Percentiles rank a stretch among this genome's conserved stretches.
phyloP scores from a whole-genome alignment of 2,888 invertebrate genomes.

The Athripsodes cinereus region DNA sequence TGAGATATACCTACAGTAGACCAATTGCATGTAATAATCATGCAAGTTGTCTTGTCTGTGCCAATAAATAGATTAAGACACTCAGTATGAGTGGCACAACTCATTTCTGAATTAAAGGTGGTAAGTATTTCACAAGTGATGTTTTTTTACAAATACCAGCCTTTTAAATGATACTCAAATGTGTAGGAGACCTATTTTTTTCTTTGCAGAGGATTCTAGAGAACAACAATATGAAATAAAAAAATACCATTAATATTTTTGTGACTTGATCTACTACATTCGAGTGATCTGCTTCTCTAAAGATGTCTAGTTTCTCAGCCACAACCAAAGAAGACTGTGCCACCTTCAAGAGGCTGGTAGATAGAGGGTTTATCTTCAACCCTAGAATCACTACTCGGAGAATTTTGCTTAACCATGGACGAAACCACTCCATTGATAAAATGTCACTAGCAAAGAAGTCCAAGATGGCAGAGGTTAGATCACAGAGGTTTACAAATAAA shows the following conservation, averaged over 20 bases:
- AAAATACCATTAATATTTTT: conserved; percentile 6
- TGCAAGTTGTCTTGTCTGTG: too few relatives aligned
- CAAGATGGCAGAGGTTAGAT: conserved; percentile 15
- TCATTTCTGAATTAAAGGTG: too few relatives aligned
- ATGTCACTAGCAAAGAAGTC: not conserved
- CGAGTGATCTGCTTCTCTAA: not conserved
- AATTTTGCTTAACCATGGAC: not conserved
- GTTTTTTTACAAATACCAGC: too few relatives aligned
- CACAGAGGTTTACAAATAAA: conserved; percentile 21
- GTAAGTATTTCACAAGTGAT: too few relatives aligned
- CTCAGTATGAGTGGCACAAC: too few relatives aligned
- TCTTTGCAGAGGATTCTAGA: not conserved
- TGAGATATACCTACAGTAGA: too few relatives aligned
- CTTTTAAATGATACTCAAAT: too few relatives aligned
- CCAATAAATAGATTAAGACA: too few relatives aligned
- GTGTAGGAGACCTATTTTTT: not conserved
- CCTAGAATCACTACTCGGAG: not conserved
- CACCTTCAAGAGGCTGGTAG: conserved; percentile 15
- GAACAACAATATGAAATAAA: not conserved
- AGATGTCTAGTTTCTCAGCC: conserved; percentile 1
- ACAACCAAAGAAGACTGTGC: conserved; percentile 14
- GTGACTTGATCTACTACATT: not conserved
- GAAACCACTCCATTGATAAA: not conserved
- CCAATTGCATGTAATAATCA: too few relatives aligned
- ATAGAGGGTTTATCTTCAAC: not conserved